These are phyloP conservation scores for Maccullochella peelii DNA, from an alignment of 2,113 vertebrate species.

Conservation along the genomic window DNA sequence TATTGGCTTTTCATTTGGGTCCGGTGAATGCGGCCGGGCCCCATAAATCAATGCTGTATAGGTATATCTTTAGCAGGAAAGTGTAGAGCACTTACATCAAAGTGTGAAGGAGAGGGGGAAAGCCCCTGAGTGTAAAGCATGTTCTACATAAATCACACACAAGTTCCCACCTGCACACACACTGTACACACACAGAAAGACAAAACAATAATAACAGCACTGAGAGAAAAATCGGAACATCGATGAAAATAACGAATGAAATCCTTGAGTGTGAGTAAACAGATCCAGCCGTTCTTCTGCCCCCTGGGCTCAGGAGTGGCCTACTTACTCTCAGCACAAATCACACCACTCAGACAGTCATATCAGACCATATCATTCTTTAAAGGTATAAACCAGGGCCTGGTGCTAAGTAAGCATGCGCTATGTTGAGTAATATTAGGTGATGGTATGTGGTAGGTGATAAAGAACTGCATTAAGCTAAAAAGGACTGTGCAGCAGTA, in stretches of 20 bases:
- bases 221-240: slow-evolving; percentile 24
- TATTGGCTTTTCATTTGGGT: slow-evolving; percentile 72
- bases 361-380: slow-evolving; percentile 12
- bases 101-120: slow-evolving; percentile 27
- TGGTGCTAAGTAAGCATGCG: not conserved
- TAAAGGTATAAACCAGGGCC: not conserved
- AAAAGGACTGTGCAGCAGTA: not conserved
- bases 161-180: not conserved
- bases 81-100: slow-evolving; percentile 11
- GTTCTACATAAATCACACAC: slow-evolving; percentile 33
- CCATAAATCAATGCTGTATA: slow-evolving; percentile 44
- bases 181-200: slow-evolving; percentile 6
- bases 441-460: not conserved
- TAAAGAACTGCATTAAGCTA: too few species aligned
- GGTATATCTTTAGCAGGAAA: slow-evolving; percentile 24
- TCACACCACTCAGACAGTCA: slow-evolving; percentile 24
- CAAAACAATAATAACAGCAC: slow-evolving; percentile 9
- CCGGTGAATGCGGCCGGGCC: slow-evolving; percentile 33
- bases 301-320: slow-evolving; percentile 21
- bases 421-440: not conserved
- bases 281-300: not conserved
- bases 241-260: slow-evolving; percentile 34
- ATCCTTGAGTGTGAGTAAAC: slow-evolving; percentile 35
- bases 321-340: slow-evolving; percentile 35
- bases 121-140: slow-evolving; percentile 30